Percentiles rank a stretch among this genome's conserved stretches.
Conservation (phyloP, 2,113 vertebrate species). For the Sminthopsis crassicaudata region DNA sequence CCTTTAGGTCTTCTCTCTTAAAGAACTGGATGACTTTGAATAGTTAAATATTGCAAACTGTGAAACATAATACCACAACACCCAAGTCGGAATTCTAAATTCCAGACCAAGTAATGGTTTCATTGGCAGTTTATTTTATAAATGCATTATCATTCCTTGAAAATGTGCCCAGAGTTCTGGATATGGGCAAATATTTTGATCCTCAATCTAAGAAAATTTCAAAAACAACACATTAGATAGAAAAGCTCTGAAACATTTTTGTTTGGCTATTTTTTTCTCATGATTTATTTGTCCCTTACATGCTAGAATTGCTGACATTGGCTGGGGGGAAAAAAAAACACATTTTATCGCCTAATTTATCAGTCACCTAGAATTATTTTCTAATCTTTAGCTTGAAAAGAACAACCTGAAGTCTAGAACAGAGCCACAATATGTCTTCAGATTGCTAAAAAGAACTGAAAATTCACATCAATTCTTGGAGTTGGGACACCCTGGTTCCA, state of each 20-base stretch:
- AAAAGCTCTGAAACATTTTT: not conserved
- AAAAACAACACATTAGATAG: not conserved
- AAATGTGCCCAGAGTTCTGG: not conserved
- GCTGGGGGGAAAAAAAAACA: not conserved
- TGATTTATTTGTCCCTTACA: not conserved
- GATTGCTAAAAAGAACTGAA: not conserved
- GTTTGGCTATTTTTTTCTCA: not conserved
- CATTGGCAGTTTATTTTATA: not conserved
- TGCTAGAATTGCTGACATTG: not conserved
- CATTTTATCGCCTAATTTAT: not conserved
- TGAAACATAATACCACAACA: not conserved
- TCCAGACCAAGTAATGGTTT: not conserved
- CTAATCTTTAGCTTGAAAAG: not conserved
- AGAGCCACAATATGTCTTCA: not conserved
- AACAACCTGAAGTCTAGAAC: not conserved
- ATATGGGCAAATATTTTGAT: not conserved
- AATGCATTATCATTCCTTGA: not conserved
- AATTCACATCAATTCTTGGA: not conserved
- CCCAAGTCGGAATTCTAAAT: not conserved
- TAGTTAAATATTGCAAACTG: not conserved
- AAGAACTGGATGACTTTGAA: slow-evolving; percentile 48
- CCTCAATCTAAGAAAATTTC: not conserved
- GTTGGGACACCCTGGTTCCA: not conserved
- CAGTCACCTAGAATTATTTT: not conserved
- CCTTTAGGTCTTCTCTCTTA: slow-evolving; percentile 44